Percentiles rank a stretch among this genome's conserved stretches.
Evolutionary conservation across 2,888 invertebrate species (phyloP).

Genomic region (Andrena praecox): DNA sequence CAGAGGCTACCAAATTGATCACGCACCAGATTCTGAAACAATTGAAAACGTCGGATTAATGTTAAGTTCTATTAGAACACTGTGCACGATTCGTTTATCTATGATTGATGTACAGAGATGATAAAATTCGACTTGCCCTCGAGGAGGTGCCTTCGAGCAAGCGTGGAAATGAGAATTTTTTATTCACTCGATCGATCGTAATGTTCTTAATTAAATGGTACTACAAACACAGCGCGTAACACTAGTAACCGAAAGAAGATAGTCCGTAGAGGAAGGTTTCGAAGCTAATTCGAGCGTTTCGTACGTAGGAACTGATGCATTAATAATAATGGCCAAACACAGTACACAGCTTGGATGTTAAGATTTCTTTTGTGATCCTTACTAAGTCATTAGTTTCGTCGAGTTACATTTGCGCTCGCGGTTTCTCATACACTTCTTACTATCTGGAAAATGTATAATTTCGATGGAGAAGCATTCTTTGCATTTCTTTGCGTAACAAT

Average conservation of each 20-base stretch:
- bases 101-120: slow-evolving; percentile 41
- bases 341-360: slow-evolving; percentile 36
- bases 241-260: slow-evolving; percentile 24
- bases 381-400: slow-evolving; percentile 24
- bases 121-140: slow-evolving; percentile 35
- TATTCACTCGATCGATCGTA: slow-evolving; percentile 26
- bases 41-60: slow-evolving; percentile 83
- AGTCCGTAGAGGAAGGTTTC: slow-evolving; percentile 29
- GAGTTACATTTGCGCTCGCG: slow-evolving; percentile 22
- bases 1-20: slow-evolving; percentile 94
- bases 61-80: slow-evolving; percentile 15
- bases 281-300: slow-evolving; percentile 31
- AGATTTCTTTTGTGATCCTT: slow-evolving; percentile 31
- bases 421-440: slow-evolving; percentile 12
- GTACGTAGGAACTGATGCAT: slow-evolving; percentile 22
- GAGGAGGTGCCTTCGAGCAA: slow-evolving; percentile 14
- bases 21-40: slow-evolving; percentile 94
- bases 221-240: slow-evolving; percentile 36
- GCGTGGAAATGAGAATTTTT: slow-evolving; percentile 30
- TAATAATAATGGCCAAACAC: slow-evolving; percentile 32
- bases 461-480: slow-evolving; percentile 37
- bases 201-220: slow-evolving; percentile 38
- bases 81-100: slow-evolving; percentile 7
- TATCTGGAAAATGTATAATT: slow-evolving; percentile 15
- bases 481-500: slow-evolving; percentile 44